A percentile compares a stretch with the other conserved stretches of the same genome.
These are phyloP conservation scores for Epistrophella euchroma DNA, from an alignment of 2,888 invertebrate genomes.

Conservation along the genomic window DNA sequence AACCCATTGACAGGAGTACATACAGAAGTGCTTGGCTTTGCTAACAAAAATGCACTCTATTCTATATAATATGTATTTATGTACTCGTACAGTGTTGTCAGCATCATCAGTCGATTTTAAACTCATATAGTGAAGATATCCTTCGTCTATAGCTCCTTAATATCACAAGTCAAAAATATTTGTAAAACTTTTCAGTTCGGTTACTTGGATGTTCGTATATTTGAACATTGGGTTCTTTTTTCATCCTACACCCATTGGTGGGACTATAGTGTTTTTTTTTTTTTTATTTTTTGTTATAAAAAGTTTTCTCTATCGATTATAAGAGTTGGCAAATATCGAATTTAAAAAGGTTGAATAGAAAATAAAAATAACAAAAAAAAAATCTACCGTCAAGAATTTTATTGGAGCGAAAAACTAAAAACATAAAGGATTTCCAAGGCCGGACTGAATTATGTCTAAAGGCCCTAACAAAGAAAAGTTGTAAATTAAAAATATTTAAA, in stretches of 20 bases:
- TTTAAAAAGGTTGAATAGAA: slow-evolving; percentile 33
- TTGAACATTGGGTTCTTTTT: slow-evolving; percentile 8
- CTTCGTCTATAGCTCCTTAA: slow-evolving; percentile 28
- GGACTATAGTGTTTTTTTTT: neutral
- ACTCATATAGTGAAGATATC: neutral
- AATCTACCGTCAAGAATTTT: slow-evolving; percentile 49
- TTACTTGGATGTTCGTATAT: slow-evolving; percentile 30
- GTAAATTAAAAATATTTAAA: no score
- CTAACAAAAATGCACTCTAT: slow-evolving; percentile 21
- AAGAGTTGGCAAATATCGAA: slow-evolving; percentile 48
- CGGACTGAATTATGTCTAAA: neutral
- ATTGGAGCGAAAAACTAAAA: slow-evolving; percentile 48
- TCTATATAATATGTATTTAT: neutral
- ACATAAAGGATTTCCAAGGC: neutral
- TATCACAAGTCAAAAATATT: slow-evolving; percentile 62
- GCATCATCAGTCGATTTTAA: neutral
- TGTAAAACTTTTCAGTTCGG: slow-evolving; percentile 50
- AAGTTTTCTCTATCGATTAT: slow-evolving; percentile 62
- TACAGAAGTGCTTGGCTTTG: slow-evolving; percentile 38
- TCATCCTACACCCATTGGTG: neutral
- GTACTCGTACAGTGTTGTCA: neutral
- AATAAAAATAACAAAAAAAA: slow-evolving; percentile 22
- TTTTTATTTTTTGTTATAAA: neutral
- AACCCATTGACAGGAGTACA: slow-evolving; percentile 49
- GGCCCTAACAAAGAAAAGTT: no score